Conservation (phyloP, 2,113 vertebrate genomes). For the Scortum barcoo region DNA sequence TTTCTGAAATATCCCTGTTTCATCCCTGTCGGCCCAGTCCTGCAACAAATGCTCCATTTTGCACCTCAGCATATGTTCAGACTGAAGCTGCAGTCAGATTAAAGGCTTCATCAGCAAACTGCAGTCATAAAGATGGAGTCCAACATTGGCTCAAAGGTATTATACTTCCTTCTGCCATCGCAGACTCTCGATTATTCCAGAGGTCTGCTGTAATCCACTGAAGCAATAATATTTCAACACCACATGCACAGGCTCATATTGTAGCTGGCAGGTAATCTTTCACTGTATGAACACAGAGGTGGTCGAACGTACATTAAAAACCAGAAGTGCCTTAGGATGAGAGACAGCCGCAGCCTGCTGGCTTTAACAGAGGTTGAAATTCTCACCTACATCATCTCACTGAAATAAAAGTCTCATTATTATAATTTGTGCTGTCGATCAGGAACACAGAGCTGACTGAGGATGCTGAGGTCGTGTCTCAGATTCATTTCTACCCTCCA, state of each 20-base stretch:
- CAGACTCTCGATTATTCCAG: background rate
- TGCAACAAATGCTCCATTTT: background rate
- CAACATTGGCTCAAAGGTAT: background rate
- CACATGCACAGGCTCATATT: background rate
- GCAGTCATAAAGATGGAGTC: background rate
- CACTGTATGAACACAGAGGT: no score
- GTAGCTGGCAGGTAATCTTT: background rate
- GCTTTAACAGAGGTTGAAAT: background rate
- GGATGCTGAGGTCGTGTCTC: background rate
- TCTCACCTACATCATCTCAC: background rate
- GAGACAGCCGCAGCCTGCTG: background rate
- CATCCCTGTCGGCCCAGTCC: background rate
- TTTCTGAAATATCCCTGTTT: background rate
- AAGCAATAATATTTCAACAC: background rate
- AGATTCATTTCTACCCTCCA: background rate
- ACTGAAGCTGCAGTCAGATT: background rate
- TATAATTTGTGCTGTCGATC: background rate
- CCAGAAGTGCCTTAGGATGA: conserved; percentile 24
- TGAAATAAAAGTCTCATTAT: no score
- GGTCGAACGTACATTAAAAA: background rate
- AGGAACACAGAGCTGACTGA: background rate
- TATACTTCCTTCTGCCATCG: background rate
- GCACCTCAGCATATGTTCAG: background rate
- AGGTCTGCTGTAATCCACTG: background rate
- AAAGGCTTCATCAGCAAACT: background rate